Conservation (phyloP, 2,113 vertebrate genomes). For the Lamprotornis superbus region DNA sequence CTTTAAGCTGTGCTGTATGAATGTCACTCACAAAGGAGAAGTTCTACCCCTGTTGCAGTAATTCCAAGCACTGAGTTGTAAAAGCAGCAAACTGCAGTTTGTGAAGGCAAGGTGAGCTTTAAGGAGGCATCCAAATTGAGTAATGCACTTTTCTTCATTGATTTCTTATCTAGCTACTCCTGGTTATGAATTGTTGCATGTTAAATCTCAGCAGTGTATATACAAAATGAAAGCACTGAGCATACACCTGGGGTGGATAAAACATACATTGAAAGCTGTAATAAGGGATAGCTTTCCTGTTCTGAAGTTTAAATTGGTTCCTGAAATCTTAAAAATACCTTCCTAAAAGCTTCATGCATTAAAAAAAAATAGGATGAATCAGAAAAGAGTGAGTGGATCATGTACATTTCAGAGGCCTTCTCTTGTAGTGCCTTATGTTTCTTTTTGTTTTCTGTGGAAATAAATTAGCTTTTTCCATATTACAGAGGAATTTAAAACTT, state of each 20-base stretch:
- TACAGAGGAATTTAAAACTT: not conserved
- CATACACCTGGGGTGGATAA: not conserved
- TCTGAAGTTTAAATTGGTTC: not conserved
- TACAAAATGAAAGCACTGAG: not conserved
- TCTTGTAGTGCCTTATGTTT: not conserved
- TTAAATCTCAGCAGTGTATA: not conserved
- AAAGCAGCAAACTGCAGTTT: not conserved
- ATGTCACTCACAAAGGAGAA: not conserved
- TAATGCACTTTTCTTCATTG: not conserved
- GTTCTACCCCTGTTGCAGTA: not conserved
- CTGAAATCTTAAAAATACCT: not conserved
- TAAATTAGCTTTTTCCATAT: not conserved
- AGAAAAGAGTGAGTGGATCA: not conserved
- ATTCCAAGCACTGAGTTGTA: not conserved
- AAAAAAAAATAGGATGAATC: not conserved
- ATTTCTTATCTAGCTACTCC: not conserved
- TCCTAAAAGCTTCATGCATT: not conserved
- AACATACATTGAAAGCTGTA: not conserved
- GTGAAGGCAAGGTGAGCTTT: not conserved
- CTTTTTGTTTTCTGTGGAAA: not conserved
- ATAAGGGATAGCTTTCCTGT: not conserved
- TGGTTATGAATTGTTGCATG: not conserved
- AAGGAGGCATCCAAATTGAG: not conserved
- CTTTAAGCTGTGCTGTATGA: not conserved
- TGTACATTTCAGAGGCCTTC: not conserved